phyloP scores from a whole-genome alignment of 2,797 vertebrate species.

The Lacerta agilis region DNA sequence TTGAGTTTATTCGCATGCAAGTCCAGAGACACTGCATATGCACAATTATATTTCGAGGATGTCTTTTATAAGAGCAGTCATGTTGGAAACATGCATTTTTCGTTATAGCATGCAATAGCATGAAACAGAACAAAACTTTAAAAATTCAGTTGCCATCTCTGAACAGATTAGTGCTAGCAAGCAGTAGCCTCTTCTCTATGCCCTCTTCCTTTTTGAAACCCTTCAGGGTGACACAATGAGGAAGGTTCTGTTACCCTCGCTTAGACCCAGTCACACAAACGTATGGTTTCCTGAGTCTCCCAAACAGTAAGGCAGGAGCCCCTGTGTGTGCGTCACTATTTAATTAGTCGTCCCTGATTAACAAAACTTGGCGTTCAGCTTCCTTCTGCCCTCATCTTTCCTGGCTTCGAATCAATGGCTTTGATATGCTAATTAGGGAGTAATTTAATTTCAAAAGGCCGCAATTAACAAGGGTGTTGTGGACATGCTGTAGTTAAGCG shows the following conservation, averaged over 20 bases:
- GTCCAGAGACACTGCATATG: neutral
- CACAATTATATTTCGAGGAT: neutral
- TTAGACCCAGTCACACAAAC: neutral
- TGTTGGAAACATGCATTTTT: neutral
- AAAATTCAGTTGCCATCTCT: neutral
- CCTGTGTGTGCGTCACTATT: conserved; percentile 85
- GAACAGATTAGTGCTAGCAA: neutral
- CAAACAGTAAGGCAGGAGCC: conserved; percentile 49
- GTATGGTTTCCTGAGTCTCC: conserved; percentile 19
- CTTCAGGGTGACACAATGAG: conserved; percentile 18
- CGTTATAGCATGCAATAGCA: neutral
- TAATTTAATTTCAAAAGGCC: conserved; percentile 99
- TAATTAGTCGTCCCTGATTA: conserved; percentile 99
- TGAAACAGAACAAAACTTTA: neutral
- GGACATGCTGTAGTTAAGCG: conserved; percentile 99
- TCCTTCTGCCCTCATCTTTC: conserved; percentile 89
- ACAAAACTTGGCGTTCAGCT: conserved; percentile 99
- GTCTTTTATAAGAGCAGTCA: neutral
- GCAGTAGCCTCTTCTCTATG: neutral
- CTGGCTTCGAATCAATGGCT: conserved; percentile 99
- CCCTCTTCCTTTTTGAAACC: neutral
- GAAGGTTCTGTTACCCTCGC: conserved; percentile 45
- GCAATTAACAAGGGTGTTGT: conserved; percentile 99
- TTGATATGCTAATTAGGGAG: conserved; percentile 99
- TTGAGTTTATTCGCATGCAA: neutral